A percentile compares a stretch with the other conserved stretches of the same genome.
phyloP scores from a whole-genome alignment of 2,888 invertebrate species.

The Dolichomitus sp. region DNA sequence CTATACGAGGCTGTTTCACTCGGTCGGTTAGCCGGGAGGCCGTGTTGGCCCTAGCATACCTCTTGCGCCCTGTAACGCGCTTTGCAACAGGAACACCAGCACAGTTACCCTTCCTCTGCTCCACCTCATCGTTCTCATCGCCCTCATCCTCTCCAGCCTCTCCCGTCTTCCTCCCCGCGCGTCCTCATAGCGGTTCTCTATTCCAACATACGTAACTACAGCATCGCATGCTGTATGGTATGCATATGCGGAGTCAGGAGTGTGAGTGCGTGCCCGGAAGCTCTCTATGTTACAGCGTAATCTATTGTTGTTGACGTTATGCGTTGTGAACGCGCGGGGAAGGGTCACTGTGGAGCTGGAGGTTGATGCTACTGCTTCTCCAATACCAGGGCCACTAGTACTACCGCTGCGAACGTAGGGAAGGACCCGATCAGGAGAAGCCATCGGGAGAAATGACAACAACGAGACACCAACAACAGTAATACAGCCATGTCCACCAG shows the following conservation, averaged over 20 bases:
- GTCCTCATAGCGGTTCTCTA: slow-evolving; percentile 25
- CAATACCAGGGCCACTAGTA: slow-evolving; percentile 41
- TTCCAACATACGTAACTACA: slow-evolving; percentile 45
- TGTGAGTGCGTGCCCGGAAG: slow-evolving; percentile 71
- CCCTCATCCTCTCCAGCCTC: slow-evolving; percentile 27
- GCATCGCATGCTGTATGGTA: slow-evolving; percentile 15
- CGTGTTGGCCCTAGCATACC: slow-evolving; percentile 56
- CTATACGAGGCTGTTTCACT: slow-evolving; percentile 34
- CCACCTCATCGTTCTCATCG: slow-evolving; percentile 49
- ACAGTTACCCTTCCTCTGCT: slow-evolving; percentile 30
- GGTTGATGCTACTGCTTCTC: slow-evolving; percentile 11
- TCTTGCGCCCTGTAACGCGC: slow-evolving; percentile 41
- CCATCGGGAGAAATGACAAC: slow-evolving; percentile 79
- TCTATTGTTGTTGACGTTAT: slow-evolving; percentile 86
- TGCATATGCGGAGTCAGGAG: slow-evolving; percentile 46
- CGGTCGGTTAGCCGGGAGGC: slow-evolving; percentile 46
- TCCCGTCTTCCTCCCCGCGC: slow-evolving; percentile 35
- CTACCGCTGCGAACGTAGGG: not conserved
- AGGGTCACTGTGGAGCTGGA: slow-evolving; percentile 24
- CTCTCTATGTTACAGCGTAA: slow-evolving; percentile 81
- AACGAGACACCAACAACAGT: slow-evolving; percentile 76
- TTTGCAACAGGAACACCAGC: slow-evolving; percentile 37
- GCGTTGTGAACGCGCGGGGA: slow-evolving; percentile 79
- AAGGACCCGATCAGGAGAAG: slow-evolving; percentile 52
- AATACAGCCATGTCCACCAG: slow-evolving; percentile 62